Evolutionary conservation across 92 coral and sea anemone species (phyloP).

Genomic region (Phenganax stokvisi): DNA sequence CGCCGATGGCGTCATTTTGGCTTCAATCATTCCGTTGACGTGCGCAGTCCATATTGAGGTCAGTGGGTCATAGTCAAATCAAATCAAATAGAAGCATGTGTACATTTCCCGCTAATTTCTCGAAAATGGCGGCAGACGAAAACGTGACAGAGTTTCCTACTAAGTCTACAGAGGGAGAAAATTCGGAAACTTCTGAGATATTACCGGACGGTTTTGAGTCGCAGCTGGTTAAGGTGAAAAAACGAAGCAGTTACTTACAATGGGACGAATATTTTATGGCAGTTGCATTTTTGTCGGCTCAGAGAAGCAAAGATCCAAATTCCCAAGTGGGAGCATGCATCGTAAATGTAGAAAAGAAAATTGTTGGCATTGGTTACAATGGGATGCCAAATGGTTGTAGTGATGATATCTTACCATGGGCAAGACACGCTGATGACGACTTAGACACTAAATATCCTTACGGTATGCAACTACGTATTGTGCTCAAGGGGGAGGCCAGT

Average conservation of each 20-base stretch:
- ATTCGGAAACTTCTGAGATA: background rate
- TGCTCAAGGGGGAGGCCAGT: too few relatives aligned
- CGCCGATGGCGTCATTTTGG: too few relatives aligned
- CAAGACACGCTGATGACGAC: conserved; percentile 63
- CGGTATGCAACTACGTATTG: conserved; percentile 45
- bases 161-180: background rate
- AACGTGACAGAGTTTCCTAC: background rate
- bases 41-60: too few relatives aligned
- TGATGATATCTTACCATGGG: conserved; percentile 89
- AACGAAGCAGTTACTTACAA: conserved; percentile 64
- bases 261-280: conserved; percentile 99
- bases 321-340: conserved; percentile 98
- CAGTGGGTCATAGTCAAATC: too few relatives aligned
- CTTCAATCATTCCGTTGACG: too few relatives aligned
- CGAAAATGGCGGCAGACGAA: conserved; percentile 26
- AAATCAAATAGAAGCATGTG: background rate
- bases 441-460: conserved; percentile 94
- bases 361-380: conserved; percentile 99
- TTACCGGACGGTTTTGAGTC: background rate
- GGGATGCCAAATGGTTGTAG: conserved; percentile 99
- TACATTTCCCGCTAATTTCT: conserved; percentile 17
- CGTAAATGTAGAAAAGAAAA: conserved; percentile 75
- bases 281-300: conserved; percentile 95
- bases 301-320: conserved; percentile 93
- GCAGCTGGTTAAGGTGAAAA: conserved; percentile 29